phyloP scores from a whole-genome alignment of 2,888 invertebrate species.

The Baronia brevicornis region DNA sequence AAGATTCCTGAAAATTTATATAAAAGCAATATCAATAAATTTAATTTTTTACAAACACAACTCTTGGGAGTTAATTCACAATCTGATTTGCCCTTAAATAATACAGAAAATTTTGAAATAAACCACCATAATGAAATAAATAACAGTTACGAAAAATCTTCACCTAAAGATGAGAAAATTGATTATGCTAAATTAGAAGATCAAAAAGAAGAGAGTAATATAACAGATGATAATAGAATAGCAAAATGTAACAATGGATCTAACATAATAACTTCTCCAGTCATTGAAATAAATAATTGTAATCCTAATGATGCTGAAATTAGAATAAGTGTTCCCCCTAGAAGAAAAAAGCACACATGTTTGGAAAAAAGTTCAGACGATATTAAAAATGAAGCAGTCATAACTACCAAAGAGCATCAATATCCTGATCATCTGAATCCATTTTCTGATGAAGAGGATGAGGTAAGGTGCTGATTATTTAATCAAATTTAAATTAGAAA shows the following conservation, averaged over 20 bases:
- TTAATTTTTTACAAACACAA: constrained; percentile 64
- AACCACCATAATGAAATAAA: constrained; percentile 29
- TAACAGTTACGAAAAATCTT: constrained; percentile 21
- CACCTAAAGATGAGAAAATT: constrained; percentile 9
- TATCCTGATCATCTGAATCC: constrained; percentile 91
- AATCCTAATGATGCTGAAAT: constrained; percentile 36
- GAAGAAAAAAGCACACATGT: constrained; percentile 49
- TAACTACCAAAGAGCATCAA: constrained; percentile 25
- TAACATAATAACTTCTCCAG: constrained; percentile 18
- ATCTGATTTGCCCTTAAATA: constrained; percentile 28
- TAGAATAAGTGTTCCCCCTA: constrained; percentile 59
- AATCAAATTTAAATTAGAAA: background rate
- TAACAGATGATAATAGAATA: constrained; percentile 60
- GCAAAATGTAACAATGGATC: constrained; percentile 36
- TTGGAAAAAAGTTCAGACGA: constrained; percentile 29
- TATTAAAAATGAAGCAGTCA: constrained; percentile 23
- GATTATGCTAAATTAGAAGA: constrained; percentile 13
- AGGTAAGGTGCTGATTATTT: constrained; percentile 29
- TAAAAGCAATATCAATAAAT: constrained; percentile 57
- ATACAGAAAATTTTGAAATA: constrained; percentile 26
- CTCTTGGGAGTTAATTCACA: constrained; percentile 36
- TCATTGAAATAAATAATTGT: constrained; percentile 23
- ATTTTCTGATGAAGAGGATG: constrained; percentile 82
- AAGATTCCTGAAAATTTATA: constrained; percentile 46
- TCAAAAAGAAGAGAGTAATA: constrained; percentile 37